Percentiles rank a stretch among this genome's conserved stretches.
phyloP scores from a whole-genome alignment of 2,797 vertebrate genomes.

The Periophthalmus magnuspinnatus region DNA sequence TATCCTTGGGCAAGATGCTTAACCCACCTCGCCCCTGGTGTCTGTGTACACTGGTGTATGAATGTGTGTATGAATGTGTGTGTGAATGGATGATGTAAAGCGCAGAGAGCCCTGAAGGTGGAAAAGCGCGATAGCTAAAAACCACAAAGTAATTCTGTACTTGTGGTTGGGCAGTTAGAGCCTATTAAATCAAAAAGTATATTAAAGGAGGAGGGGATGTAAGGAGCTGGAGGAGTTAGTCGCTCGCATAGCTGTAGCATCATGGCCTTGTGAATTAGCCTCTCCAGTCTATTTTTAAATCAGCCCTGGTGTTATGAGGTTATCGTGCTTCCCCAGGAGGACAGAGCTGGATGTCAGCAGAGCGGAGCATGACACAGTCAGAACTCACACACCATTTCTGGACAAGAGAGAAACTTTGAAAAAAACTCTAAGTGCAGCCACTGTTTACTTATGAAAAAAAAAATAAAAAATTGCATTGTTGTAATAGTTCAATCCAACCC shows the following conservation, averaged over 20 bases:
- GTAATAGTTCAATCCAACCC: too few relatives aligned
- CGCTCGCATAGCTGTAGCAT: neutral
- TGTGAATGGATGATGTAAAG: too few relatives aligned
- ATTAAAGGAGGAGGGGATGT: neutral
- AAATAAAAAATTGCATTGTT: too few relatives aligned
- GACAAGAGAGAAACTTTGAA: slow-evolving; percentile 33
- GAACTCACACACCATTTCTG: slow-evolving; percentile 46
- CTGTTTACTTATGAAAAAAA: neutral
- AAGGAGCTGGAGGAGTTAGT: neutral
- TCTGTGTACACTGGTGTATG: too few relatives aligned
- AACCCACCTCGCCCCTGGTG: too few relatives aligned
- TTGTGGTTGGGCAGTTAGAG: too few relatives aligned
- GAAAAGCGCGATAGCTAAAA: too few relatives aligned
- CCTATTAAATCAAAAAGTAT: neutral
- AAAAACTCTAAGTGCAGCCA: slow-evolving; percentile 6
- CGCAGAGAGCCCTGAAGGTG: too few relatives aligned
- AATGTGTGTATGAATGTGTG: too few relatives aligned
- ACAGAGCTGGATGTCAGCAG: slow-evolving; percentile 25
- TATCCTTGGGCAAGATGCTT: too few relatives aligned
- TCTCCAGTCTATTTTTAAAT: slow-evolving; percentile 5
- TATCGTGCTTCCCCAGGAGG: slow-evolving; percentile 37
- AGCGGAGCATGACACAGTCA: slow-evolving; percentile 42
- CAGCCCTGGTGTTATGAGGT: slow-evolving; percentile 16
- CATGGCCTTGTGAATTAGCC: neutral
- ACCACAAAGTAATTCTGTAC: too few relatives aligned